Percentiles rank a stretch among this genome's conserved stretches.
Evolutionary conservation across 2,888 invertebrate species (phyloP).

Genomic region (Chrysolina americana): DNA sequence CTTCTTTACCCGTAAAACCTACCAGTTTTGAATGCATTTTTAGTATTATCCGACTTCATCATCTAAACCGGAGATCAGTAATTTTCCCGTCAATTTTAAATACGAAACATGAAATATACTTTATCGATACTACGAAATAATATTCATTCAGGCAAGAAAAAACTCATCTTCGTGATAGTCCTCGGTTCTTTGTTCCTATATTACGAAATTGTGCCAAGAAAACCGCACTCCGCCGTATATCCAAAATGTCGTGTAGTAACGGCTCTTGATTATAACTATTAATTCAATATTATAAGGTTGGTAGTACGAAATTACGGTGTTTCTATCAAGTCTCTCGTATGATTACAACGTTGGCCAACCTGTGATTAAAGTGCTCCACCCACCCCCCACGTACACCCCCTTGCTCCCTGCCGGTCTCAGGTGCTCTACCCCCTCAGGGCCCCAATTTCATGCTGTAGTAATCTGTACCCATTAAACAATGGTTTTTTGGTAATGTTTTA

Average conservation of each 20-base stretch:
- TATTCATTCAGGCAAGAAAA: constrained; percentile 30
- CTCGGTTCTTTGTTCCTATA: constrained; percentile 20
- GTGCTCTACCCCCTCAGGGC: constrained; percentile 48
- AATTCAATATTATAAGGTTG: constrained; percentile 55
- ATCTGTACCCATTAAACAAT: constrained; percentile 42
- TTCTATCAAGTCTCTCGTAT: constrained; percentile 48
- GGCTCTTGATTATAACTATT: constrained; percentile 56
- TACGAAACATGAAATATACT: constrained; percentile 38
- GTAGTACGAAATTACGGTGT: constrained; percentile 54
- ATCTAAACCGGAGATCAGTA: constrained; percentile 22
- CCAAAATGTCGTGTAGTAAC: constrained; percentile 49
- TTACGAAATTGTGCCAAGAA: constrained; percentile 35
- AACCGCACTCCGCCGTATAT: constrained; percentile 30
- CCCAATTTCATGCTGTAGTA: constrained; percentile 46
- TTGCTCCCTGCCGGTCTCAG: constrained; percentile 47
- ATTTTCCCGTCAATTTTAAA: constrained; percentile 42
- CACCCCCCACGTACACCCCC: constrained; percentile 33
- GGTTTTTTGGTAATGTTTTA: constrained; percentile 50
- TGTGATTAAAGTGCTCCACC: constrained; percentile 55
- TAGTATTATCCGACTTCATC: background rate
- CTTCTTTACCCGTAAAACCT: background rate
- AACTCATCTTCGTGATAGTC: constrained; percentile 38
- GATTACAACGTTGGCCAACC: constrained; percentile 53
- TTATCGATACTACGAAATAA: constrained; percentile 38
- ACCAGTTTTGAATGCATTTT: background rate